Percentiles rank a stretch among this genome's conserved stretches.
These are phyloP conservation scores for Tenebrosternarchus preto DNA, from an alignment of 2,113 vertebrate genomes.

Conservation along the genomic window DNA sequence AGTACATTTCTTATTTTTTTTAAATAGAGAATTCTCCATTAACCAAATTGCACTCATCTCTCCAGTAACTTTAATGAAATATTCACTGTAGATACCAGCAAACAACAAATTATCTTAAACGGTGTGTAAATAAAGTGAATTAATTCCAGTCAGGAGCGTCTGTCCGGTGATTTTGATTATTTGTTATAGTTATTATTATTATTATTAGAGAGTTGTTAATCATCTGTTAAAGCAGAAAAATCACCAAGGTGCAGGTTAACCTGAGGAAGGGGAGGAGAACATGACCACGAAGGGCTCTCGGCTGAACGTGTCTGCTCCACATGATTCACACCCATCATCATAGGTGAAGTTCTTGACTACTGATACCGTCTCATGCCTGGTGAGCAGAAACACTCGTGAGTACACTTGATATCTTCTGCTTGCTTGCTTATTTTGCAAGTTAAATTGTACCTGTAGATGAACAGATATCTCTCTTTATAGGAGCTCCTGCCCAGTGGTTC, in stretches of 20 bases:
- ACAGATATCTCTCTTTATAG: constrained; percentile 91
- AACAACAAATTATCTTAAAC: too few relatives aligned
- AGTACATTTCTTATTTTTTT: too few relatives aligned
- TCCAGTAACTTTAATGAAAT: too few relatives aligned
- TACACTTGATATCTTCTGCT: not conserved
- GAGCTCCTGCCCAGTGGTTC: constrained; percentile 79
- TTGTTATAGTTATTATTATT: not conserved
- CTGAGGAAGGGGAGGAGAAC: constrained; percentile 70
- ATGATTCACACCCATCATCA: constrained; percentile 75
- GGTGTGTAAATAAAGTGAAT: too few relatives aligned
- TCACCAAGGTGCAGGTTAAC: not conserved
- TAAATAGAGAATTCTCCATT: too few relatives aligned
- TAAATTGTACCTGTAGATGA: constrained; percentile 81
- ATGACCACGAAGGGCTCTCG: constrained; percentile 88
- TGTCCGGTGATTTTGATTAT: not conserved
- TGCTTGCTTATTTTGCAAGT: not conserved
- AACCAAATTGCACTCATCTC: too few relatives aligned
- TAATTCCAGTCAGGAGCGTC: too few relatives aligned
- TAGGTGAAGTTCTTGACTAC: constrained; percentile 83
- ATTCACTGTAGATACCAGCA: too few relatives aligned
- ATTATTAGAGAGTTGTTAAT: too few relatives aligned
- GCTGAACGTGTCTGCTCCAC: constrained; percentile 78
- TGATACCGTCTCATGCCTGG: constrained; percentile 75
- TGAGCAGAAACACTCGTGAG: not conserved
- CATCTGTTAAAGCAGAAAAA: not conserved